Evolutionary conservation across 2,888 invertebrate genomes (phyloP), one percentile per base, ranked within the genome.

Genomic region (Polia nebulosa): DNA sequence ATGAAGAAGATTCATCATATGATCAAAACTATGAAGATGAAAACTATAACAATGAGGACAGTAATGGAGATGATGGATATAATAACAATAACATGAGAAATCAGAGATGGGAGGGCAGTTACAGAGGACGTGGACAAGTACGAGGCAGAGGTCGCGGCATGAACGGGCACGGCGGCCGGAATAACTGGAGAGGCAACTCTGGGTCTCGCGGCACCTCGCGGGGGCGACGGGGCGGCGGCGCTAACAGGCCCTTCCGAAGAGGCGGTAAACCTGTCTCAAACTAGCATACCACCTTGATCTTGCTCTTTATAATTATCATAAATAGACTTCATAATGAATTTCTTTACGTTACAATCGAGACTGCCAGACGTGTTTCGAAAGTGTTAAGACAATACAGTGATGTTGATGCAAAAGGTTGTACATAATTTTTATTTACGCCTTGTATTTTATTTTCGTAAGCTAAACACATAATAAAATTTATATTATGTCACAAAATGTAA

Each of bases 371-470:
- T 92, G 92, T 91, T 90, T 77, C 71, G 64, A 68, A 85, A 92
- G 93, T 94, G 93, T 91, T 90, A 91, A 90, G 87, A 89, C 85
- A 89, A 90, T 87, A 89, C 85, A 89, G 91, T 93, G 91, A 89
- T 87, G 88, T 85, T 85, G 85, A 89, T 89, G 87, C 86, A 88
- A 89, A 89, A 91, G 90, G 93, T 93, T 95, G 95, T 95, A 95
- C 83, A 95, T 94, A 94, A 89, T 92, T 92, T 91, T 89, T 89
- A 87, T 89, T 93, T 92, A 92, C 91, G 89, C 91, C 94, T 92
- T 94, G 89, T 93, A 90, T 89, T 92, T 91, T 91, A 90, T 89
- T 91, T 91, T 86, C 78, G 84, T 92, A 91, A 92, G 90, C 87
- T 92, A 86, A 88, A 91, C 83, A 91, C 90, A 92, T 90, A 94